Base-by-base conservation (phyloP, 2,888 invertebrate species). In the Drosophila emarginata region DNA sequence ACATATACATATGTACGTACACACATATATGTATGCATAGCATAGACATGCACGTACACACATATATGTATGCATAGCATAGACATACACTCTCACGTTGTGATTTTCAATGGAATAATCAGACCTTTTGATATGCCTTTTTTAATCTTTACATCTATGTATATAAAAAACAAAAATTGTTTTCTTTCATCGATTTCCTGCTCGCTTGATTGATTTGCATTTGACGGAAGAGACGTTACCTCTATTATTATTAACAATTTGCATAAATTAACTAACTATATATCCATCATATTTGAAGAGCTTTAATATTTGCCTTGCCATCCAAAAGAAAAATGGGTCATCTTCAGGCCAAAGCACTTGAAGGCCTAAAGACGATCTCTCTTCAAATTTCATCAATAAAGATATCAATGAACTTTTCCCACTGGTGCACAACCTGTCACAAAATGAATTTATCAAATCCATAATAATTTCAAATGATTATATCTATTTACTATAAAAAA, bases 391-490 rank as follows among this genome's bases (percentile, higher is more conserved):
- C 65, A 68, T 70, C 67, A 77, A 74, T 76, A 52, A 73, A 80
- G 63, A 79, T 61, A 71, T 78, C 80, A 78, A 65, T 70, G 65
- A 67, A 72, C 74, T 64, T 64, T 68, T 52, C 53, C 53, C 45
- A 76, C 64, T 70, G 71, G 18, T 45, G 18, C 45, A 21, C 84
- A 80, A 84, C 87, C 87, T 84, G 84, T 79, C 82, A 81, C 74
- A 67, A 80, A 67, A 84, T 75, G 74, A 79, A 87, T 77, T 77
- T 74, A 84, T 84, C 81, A 84, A 78, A 72, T 75, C 80, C 67
- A 73, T 78, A 81, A 86, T 79, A 81, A 83, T 83, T 81, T 67
- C 61, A 71, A 76, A 86, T 76, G 80, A 83, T 86, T 83, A 83
- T 77, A 83, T 86, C 77, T 75, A 79, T 84, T 77, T 45, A 45